These are phyloP conservation scores for Reticulitermes lucifugus DNA, from an alignment of 2,888 invertebrate species.

Conservation along the genomic window DNA sequence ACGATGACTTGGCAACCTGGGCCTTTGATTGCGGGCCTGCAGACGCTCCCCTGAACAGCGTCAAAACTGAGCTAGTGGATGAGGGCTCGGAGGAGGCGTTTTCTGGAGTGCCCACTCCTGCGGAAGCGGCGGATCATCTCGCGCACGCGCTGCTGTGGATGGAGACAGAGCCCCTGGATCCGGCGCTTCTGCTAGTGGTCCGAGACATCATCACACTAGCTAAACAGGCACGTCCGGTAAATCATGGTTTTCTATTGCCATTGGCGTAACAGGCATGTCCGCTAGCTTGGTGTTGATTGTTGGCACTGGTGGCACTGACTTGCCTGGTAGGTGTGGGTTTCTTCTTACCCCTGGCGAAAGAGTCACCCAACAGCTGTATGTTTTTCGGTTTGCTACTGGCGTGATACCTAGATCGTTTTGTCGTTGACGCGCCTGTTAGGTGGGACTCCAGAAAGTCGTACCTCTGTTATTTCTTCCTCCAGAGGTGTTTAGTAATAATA, in stretches of 20 bases:
- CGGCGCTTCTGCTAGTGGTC: constrained; percentile 58
- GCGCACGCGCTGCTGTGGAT: constrained; percentile 65
- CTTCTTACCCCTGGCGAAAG: too few species aligned
- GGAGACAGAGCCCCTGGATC: constrained; percentile 66
- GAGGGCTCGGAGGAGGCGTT: constrained; percentile 48
- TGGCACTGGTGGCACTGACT: too few species aligned
- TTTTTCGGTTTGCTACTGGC: too few species aligned
- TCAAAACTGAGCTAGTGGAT: constrained; percentile 51
- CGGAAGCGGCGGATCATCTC: constrained; percentile 62
- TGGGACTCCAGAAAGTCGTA: too few species aligned
- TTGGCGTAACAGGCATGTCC: constrained; percentile 58
- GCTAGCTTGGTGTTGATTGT: too few species aligned
- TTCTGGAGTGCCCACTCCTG: constrained; percentile 59
- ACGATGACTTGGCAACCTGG: constrained; percentile 58
- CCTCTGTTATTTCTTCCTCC: too few species aligned
- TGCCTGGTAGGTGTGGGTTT: too few species aligned
- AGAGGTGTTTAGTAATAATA: too few species aligned
- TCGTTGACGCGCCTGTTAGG: too few species aligned
- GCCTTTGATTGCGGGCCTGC: constrained; percentile 53
- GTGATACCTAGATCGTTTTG: too few species aligned
- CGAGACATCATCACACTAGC: constrained; percentile 58
- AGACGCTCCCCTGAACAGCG: constrained; percentile 30
- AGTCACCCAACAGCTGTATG: too few species aligned
- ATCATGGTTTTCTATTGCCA: too few species aligned
- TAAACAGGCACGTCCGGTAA: constrained; percentile 58